Evolutionary conservation across 2,888 invertebrate species (phyloP).

Genomic region (Fissipunctia ypsillon): DNA sequence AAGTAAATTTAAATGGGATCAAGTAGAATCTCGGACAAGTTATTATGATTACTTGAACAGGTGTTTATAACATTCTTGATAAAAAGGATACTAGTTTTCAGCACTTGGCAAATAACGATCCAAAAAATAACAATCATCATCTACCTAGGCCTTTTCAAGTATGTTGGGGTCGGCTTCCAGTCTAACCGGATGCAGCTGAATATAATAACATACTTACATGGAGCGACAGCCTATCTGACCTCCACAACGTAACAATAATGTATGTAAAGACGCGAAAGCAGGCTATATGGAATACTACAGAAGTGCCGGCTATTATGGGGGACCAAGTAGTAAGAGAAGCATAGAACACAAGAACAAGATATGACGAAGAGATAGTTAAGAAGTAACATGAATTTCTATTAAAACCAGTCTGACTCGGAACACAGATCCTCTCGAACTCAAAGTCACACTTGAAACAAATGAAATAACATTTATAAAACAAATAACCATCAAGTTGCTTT

Average conservation of each 20-base stretch:
- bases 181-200: no score
- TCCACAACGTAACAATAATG: background rate
- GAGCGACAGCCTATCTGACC: no score
- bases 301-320: background rate
- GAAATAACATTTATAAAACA: background rate
- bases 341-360: conserved; percentile 10
- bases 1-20: conserved; percentile 11
- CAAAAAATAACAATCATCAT: conserved; percentile 2
- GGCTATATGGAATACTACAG: background rate
- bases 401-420: conserved; percentile 19
- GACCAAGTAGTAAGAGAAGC: background rate
- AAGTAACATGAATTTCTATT: conserved; percentile 21
- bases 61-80: conserved; percentile 7
- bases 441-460: conserved; percentile 1
- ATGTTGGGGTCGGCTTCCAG: no score
- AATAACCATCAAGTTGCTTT: background rate
- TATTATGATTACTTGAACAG: conserved; percentile 14
- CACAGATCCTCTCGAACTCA: conserved; percentile 5
- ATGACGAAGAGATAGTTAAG: background rate
- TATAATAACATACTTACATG: no score
- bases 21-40: conserved; percentile 18
- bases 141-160: no score
- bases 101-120: background rate
- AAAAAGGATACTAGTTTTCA: background rate
- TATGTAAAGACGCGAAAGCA: background rate